Percentiles rank a stretch among this genome's conserved stretches.
Conservation (phyloP, 2,113 vertebrate species). For the Salvelinus alpinus region DNA sequence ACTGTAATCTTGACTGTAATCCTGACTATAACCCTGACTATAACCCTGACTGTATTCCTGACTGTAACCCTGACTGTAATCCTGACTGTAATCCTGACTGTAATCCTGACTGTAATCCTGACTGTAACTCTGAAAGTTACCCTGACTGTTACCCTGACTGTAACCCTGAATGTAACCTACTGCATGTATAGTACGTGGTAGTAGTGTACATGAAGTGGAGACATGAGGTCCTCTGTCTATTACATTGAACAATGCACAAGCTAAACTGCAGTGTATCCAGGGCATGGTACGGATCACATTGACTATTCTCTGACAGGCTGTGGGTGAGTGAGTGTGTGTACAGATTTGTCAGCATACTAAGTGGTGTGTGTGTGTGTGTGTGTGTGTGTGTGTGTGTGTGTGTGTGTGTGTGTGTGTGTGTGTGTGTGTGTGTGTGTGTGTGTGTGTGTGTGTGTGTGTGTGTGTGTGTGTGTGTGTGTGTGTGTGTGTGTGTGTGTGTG, state of each 20-base stretch:
- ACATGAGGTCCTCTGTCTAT: slow-evolving; percentile 14
- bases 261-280: slow-evolving; percentile 28
- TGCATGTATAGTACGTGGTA: too few relatives aligned
- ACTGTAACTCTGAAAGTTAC: too few relatives aligned
- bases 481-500: slow-evolving; percentile 24
- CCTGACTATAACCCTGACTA: too few relatives aligned
- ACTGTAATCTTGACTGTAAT: too few relatives aligned
- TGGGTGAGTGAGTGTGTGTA: slow-evolving; percentile 58
- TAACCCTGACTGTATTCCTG: too few relatives aligned
- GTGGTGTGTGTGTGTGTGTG: slow-evolving; percentile 48
- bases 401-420: slow-evolving; percentile 52
- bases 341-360: slow-evolving; percentile 69
- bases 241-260: slow-evolving; percentile 48
- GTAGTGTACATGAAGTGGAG: slow-evolving; percentile 12
- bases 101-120: too few relatives aligned
- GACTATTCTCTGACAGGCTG: slow-evolving; percentile 63
- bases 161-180: too few relatives aligned
- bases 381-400: slow-evolving; percentile 26
- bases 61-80: too few relatives aligned
- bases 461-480: slow-evolving; percentile 48
- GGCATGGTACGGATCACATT: slow-evolving; percentile 56
- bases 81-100: too few relatives aligned
- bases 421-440: slow-evolving; percentile 44
- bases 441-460: slow-evolving; percentile 24
- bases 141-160: too few relatives aligned